These are phyloP conservation scores for Tetrapedia diversipes DNA, from an alignment of 2,888 invertebrate species.

Conservation along the genomic window DNA sequence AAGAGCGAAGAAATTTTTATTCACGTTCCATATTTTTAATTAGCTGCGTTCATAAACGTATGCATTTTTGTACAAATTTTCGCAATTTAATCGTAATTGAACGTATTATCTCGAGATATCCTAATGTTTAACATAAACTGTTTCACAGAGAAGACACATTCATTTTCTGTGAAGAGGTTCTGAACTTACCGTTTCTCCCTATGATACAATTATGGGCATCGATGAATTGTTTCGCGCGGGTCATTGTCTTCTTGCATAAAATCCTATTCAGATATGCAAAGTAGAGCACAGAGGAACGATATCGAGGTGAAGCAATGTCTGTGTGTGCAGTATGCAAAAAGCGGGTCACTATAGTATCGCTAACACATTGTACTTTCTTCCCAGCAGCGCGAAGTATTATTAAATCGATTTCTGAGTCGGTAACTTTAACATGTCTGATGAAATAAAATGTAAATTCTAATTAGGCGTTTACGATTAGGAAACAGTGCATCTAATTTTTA, in stretches of 20 bases:
- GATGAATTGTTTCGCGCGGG: slow-evolving; percentile 25
- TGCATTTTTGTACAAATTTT: too few species aligned
- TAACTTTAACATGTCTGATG: not conserved
- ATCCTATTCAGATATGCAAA: slow-evolving; percentile 24
- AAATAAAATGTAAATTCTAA: not conserved
- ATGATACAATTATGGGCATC: not conserved
- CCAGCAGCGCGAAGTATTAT: not conserved
- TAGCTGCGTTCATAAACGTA: too few species aligned
- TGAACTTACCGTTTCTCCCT: not conserved
- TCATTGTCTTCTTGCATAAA: slow-evolving; percentile 32
- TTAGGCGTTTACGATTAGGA: too few species aligned
- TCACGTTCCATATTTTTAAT: too few species aligned
- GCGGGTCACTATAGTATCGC: slow-evolving; percentile 31
- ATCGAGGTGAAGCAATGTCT: slow-evolving; percentile 19
- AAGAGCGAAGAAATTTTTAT: too few species aligned
- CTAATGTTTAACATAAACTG: not conserved
- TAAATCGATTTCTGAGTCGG: slow-evolving; percentile 28
- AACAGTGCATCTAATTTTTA: too few species aligned
- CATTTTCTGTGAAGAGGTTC: not conserved
- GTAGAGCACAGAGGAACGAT: not conserved
- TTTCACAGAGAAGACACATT: not conserved
- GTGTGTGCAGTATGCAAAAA: slow-evolving; percentile 23
- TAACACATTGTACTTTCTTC: slow-evolving; percentile 3
- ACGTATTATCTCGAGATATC: not conserved
- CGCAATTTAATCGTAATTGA: not conserved